phyloP scores from a whole-genome alignment of 2,888 invertebrate genomes.

The Aphodius sticticus region DNA sequence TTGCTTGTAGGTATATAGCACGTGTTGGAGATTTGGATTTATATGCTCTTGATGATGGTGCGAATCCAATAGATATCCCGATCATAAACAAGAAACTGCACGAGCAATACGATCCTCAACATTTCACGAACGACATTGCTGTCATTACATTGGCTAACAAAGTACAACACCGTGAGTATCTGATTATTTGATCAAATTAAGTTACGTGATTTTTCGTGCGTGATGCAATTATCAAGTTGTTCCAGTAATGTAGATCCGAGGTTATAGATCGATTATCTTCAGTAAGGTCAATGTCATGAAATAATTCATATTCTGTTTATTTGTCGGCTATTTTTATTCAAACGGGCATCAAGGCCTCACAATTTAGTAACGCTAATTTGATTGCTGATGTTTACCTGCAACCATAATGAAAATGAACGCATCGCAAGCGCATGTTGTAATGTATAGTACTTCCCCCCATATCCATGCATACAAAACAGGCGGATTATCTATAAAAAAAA shows the following conservation, averaged over 20 bases:
- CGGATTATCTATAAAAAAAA: not conserved
- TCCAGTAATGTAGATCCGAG: not conserved
- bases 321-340: not conserved
- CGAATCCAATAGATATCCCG: conserved; percentile 68
- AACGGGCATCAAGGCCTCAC: not conserved
- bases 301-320: not conserved
- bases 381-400: not conserved
- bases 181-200: not conserved
- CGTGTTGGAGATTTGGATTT: conserved; percentile 83
- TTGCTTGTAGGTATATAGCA: conserved; percentile 66
- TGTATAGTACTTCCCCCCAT: conserved; percentile 4
- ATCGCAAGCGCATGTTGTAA: not conserved
- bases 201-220: too few species aligned
- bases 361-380: not conserved
- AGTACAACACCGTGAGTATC: conserved; percentile 54
- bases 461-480: not conserved
- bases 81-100: conserved; percentile 71
- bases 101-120: conserved; percentile 69
- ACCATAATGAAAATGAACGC: not conserved
- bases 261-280: not conserved
- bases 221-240: not conserved
- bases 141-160: conserved; percentile 70
- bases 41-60: conserved; percentile 68
- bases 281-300: not conserved
- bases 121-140: conserved; percentile 81